Conservation (phyloP, 2,888 invertebrate species). For the Xestia rhomboidea region DNA sequence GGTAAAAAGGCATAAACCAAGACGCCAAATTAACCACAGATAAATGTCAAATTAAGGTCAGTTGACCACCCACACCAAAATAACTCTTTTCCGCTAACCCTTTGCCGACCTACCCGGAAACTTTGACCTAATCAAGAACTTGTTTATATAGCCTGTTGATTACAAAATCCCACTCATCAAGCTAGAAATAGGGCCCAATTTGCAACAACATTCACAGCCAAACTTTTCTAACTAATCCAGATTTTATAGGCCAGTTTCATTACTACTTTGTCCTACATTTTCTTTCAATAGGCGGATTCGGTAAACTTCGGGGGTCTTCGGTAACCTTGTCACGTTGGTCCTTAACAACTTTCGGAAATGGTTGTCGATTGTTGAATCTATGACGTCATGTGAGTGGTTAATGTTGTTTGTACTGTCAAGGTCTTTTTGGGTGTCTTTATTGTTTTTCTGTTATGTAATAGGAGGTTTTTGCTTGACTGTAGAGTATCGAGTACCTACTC, state of each 20-base stretch:
- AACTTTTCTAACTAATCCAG: slow-evolving; percentile 38
- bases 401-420: slow-evolving; percentile 17
- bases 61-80: slow-evolving; percentile 15
- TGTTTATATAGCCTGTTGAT: slow-evolving; percentile 26
- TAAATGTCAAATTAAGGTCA: slow-evolving; percentile 38
- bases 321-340: slow-evolving; percentile 51
- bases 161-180: slow-evolving; percentile 7
- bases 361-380: slow-evolving; percentile 45
- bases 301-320: slow-evolving; percentile 21
- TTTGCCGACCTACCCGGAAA: slow-evolving; percentile 16
- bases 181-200: slow-evolving; percentile 21
- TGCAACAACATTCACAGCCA: slow-evolving; percentile 5
- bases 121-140: slow-evolving; percentile 1
- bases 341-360: slow-evolving; percentile 51
- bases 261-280: slow-evolving; percentile 47
- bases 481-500: neutral
- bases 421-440: neutral
- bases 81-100: slow-evolving; percentile 27
- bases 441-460: neutral
- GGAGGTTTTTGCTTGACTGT: neutral
- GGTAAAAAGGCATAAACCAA: slow-evolving; percentile 9
- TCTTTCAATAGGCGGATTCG: slow-evolving; percentile 8
- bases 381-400: slow-evolving; percentile 13
- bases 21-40: slow-evolving; percentile 10
- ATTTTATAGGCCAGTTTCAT: slow-evolving; percentile 34